Conservation (phyloP, 2,888 invertebrate species). For the Leptinotarsa rubiginosa region DNA sequence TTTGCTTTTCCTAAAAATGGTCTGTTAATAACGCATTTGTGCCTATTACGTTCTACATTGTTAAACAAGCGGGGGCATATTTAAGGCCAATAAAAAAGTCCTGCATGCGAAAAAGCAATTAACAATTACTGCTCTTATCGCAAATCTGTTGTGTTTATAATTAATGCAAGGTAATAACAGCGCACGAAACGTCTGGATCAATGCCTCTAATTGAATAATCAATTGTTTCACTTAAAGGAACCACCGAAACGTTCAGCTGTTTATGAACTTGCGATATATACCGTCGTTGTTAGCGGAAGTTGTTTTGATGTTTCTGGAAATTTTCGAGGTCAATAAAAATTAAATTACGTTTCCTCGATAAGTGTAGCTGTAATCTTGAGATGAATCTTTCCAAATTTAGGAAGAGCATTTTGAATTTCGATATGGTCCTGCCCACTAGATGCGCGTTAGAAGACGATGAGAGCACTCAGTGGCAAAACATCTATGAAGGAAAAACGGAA, state of each 20-base stretch:
- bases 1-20: slow-evolving; percentile 26
- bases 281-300: neutral
- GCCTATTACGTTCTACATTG: slow-evolving; percentile 56
- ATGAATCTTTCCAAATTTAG: neutral
- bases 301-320: neutral
- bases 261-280: slow-evolving; percentile 26
- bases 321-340: too few relatives aligned
- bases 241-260: slow-evolving; percentile 28
- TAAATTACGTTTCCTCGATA: neutral
- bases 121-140: slow-evolving; percentile 67
- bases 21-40: slow-evolving; percentile 46
- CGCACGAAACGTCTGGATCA: slow-evolving; percentile 64
- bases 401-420: too few relatives aligned
- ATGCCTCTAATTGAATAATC: slow-evolving; percentile 66
- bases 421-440: too few relatives aligned
- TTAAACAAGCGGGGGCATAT: slow-evolving; percentile 61
- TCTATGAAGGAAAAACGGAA: too few relatives aligned
- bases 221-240: slow-evolving; percentile 58
- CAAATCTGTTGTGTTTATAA: slow-evolving; percentile 68
- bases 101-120: slow-evolving; percentile 67
- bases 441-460: too few relatives aligned
- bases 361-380: too few relatives aligned
- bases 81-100: slow-evolving; percentile 58
- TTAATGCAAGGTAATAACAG: slow-evolving; percentile 67
- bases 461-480: neutral